Evolutionary conservation across 2,113 vertebrate species (phyloP).

Genomic region (Ochotona princeps): DNA sequence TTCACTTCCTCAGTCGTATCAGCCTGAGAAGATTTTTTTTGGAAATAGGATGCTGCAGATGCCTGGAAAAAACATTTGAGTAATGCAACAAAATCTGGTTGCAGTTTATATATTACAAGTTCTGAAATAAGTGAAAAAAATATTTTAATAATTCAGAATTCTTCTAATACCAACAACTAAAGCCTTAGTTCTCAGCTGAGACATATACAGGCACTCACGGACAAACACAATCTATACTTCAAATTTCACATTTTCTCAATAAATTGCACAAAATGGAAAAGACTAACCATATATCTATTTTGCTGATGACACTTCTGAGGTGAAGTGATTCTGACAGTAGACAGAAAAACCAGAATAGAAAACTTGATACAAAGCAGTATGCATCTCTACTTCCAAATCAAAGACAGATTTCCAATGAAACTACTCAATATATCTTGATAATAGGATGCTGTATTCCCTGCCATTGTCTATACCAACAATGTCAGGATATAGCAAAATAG

Average conservation of each 20-base stretch:
- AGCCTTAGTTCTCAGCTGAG: slow-evolving; percentile 24
- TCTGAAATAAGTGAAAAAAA: slow-evolving; percentile 18
- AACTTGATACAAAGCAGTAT: background rate
- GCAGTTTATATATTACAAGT: background rate
- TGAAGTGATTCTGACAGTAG: background rate
- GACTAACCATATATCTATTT: background rate
- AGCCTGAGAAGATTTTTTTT: slow-evolving; percentile 84
- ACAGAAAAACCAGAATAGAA: slow-evolving; percentile 17
- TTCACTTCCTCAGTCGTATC: slow-evolving; percentile 82
- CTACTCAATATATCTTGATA: no score
- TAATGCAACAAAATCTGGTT: background rate
- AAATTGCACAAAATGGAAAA: slow-evolving; percentile 15
- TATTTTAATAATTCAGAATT: slow-evolving; percentile 39
- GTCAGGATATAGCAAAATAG: no score
- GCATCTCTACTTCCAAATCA: no score
- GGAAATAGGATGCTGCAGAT: slow-evolving; percentile 91
- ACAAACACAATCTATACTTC: background rate
- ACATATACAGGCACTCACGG: background rate
- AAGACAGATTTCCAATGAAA: no score
- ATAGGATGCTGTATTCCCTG: no score
- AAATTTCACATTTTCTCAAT: background rate
- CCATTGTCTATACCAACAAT: no score
- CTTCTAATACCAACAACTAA: background rate
- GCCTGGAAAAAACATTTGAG: slow-evolving; percentile 69
- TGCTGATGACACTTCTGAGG: background rate